Conservation (phyloP, 2,113 vertebrate genomes). For the rabbit (Oryctolagus cuniculus) region DNA sequence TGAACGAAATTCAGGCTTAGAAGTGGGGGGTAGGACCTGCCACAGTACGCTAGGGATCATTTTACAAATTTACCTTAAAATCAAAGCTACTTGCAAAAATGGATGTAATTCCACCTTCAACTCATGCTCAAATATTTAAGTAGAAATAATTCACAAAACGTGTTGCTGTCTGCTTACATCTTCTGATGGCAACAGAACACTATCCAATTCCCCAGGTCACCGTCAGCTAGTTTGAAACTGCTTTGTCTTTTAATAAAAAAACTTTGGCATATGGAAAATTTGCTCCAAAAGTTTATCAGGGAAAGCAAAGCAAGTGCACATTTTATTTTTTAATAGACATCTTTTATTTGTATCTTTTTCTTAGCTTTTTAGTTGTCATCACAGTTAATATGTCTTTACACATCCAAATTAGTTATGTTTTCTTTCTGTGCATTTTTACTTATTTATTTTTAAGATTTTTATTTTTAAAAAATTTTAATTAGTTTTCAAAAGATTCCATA, state of each 20-base stretch:
- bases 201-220: slow-evolving; percentile 40
- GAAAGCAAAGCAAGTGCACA: slow-evolving; percentile 31
- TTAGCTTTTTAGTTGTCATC: too few species aligned
- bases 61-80: slow-evolving; percentile 64
- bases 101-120: slow-evolving; percentile 54
- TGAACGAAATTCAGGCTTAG: background rate
- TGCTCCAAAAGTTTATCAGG: slow-evolving; percentile 43
- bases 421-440: too few species aligned
- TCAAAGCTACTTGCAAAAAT: slow-evolving; percentile 65
- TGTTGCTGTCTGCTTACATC: slow-evolving; percentile 57
- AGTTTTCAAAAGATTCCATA: too few species aligned
- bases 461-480: too few species aligned
- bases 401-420: too few species aligned
- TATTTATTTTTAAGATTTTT: too few species aligned
- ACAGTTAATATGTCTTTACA: too few species aligned
- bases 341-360: too few species aligned
- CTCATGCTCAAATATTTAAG: slow-evolving; percentile 63
- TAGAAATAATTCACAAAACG: slow-evolving; percentile 65
- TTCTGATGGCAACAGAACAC: slow-evolving; percentile 47
- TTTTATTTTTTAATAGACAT: slow-evolving; percentile 34
- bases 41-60: background rate
- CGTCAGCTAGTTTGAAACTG: slow-evolving; percentile 63
- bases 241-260: slow-evolving; percentile 60
- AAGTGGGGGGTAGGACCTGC: background rate
- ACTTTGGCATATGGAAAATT: slow-evolving; percentile 25